Evolutionary conservation across 2,888 invertebrate genomes (phyloP).

Genomic region (Temnothorax rugatulus): DNA sequence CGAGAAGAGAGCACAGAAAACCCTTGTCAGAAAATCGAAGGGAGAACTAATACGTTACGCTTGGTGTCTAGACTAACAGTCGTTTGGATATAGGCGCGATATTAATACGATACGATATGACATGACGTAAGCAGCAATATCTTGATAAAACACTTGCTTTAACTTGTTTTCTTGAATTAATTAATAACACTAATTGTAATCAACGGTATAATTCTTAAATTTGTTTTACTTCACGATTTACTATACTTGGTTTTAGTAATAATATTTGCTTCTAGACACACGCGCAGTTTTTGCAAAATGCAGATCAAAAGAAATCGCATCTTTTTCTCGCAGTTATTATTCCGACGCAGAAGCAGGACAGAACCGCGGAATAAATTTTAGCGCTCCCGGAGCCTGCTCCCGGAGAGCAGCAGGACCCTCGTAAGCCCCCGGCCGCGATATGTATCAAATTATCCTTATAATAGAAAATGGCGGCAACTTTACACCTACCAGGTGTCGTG

Average conservation of each 20-base stretch:
- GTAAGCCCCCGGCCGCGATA: constrained; percentile 78
- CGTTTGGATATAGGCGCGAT: background rate
- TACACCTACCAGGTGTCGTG: constrained; percentile 86
- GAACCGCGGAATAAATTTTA: constrained; percentile 10
- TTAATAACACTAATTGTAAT: background rate
- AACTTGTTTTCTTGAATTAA: constrained; percentile 17
- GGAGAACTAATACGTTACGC: background rate
- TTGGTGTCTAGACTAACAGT: background rate
- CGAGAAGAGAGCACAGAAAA: no score
- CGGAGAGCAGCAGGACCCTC: constrained; percentile 61
- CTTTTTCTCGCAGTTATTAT: background rate
- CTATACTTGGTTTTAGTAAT: background rate
- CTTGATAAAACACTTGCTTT: background rate
- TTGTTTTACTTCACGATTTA: background rate
- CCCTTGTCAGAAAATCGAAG: background rate
- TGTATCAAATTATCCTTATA: constrained; percentile 86
- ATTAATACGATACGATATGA: constrained; percentile 4
- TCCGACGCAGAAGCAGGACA: background rate
- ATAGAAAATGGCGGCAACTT: constrained; percentile 86
- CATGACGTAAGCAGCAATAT: background rate
- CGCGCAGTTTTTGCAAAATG: background rate
- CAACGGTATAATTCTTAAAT: background rate
- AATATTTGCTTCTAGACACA: background rate
- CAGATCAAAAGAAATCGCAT: background rate
- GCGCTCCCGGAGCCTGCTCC: constrained; percentile 42